A percentile compares a stretch with the other conserved stretches of the same genome.
Evolutionary conservation across 37 sponge, comb jelly and placozoan species (phyloP).

Genomic region (Cladorhizidae sp.): DNA sequence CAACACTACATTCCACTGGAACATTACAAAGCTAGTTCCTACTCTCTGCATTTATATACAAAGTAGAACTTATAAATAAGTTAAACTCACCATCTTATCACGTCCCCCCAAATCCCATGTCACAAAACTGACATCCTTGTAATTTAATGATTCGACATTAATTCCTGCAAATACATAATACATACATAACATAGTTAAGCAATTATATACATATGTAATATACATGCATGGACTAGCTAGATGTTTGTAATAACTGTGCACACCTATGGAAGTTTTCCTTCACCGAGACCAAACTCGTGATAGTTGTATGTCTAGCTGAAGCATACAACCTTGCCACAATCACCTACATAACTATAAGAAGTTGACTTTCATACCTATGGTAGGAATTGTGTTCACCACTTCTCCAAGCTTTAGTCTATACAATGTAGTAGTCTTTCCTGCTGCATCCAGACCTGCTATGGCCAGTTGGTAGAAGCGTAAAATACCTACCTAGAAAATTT

Average conservation of each 20-base stretch:
- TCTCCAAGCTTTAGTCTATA: constrained; percentile 92
- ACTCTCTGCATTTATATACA: no score
- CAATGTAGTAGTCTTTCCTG: constrained; percentile 91
- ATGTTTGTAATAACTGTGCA: no score
- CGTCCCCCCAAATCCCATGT: constrained; percentile 81
- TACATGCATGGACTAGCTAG: background rate
- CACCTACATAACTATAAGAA: no score
- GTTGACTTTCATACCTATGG: no score
- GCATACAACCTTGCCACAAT: no score
- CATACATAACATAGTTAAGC: background rate
- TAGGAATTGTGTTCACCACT: constrained; percentile 88
- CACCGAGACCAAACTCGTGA: no score
- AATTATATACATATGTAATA: background rate
- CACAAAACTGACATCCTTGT: constrained; percentile 56
- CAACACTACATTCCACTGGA: no score
- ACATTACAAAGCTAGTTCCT: no score
- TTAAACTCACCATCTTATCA: constrained; percentile 66
- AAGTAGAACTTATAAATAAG: no score
- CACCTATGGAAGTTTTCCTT: no score
- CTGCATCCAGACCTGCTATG: constrained; percentile 80
- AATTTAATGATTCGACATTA: constrained; percentile 72
- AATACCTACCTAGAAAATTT: no score
- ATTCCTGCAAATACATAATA: constrained; percentile 36
- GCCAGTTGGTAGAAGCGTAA: background rate
- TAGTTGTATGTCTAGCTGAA: no score